phyloP scores from a whole-genome alignment of 1,140 invertebrate genomes.

The Diabrotica virgifera region DNA sequence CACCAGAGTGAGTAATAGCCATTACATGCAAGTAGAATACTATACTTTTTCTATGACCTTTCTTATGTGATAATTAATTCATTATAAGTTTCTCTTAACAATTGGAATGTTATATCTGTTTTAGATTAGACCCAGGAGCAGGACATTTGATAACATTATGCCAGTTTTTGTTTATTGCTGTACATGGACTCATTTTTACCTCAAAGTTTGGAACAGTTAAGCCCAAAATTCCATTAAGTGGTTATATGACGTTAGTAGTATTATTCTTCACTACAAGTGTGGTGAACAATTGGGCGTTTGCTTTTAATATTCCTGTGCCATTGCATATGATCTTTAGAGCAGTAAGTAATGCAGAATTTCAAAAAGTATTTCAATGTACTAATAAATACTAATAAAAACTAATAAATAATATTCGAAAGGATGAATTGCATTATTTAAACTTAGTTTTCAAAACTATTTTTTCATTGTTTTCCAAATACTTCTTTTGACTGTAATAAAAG shows the following conservation, averaged over 20 bases:
- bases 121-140: slow-evolving; percentile 81
- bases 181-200: slow-evolving; percentile 89
- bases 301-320: slow-evolving; percentile 97
- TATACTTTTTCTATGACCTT: no score
- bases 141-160: slow-evolving; percentile 93
- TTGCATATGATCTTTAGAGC: slow-evolving; percentile 98
- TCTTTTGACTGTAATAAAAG: no score
- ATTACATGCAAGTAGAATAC: no score
- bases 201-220: slow-evolving; percentile 80
- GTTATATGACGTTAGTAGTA: slow-evolving; percentile 80
- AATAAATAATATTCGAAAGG: no score
- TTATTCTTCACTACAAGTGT: slow-evolving; percentile 93
- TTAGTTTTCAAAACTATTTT: no score
- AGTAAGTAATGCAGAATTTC: slow-evolving; percentile 56
- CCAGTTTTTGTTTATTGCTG: slow-evolving; percentile 88
- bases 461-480: no score
- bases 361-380: no score
- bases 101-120: no score
- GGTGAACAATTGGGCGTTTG: slow-evolving; percentile 94
- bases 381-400: no score
- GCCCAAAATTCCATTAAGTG: slow-evolving; percentile 69
- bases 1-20: no score
- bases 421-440: no score
- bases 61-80: no score
- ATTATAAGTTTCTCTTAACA: slow-evolving; percentile 3